Conservation (phyloP, 1,140 invertebrate genomes). For the Cardiocondyla obscurior region DNA sequence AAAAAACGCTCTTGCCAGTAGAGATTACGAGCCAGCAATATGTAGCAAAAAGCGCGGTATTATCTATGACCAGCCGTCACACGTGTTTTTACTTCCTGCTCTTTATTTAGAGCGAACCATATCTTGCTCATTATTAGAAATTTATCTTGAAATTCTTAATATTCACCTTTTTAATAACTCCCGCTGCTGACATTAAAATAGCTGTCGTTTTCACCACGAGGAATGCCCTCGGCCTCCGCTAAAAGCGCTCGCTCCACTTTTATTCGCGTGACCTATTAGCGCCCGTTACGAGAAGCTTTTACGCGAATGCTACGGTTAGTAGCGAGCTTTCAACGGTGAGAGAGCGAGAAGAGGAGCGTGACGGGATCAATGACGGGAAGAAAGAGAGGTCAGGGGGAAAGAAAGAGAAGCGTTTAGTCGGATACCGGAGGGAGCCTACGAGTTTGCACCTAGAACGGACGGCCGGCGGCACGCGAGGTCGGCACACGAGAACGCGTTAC, state of each 20-base stretch:
- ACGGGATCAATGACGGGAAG: constrained; percentile 14
- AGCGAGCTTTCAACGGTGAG: constrained; percentile 30
- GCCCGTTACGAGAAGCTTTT: constrained; percentile 2
- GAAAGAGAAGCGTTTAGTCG: constrained; percentile 46
- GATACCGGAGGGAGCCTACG: constrained; percentile 64
- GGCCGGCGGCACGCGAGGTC: constrained; percentile 82
- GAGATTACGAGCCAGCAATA: constrained; percentile 8
- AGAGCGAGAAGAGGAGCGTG: neutral
- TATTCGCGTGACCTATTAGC: constrained; percentile 52
- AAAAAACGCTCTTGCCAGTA: neutral
- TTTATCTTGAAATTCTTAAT: neutral
- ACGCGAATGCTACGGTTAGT: constrained; percentile 24
- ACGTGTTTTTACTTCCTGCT: neutral
- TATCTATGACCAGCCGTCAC: neutral
- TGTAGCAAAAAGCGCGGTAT: neutral
- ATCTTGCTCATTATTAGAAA: neutral
- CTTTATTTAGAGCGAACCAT: neutral
- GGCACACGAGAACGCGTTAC: constrained; percentile 57
- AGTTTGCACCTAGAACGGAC: constrained; percentile 80
- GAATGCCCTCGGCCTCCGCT: neutral
- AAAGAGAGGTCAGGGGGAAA: constrained; percentile 1
- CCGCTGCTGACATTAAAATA: neutral
- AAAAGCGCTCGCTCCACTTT: constrained; percentile 18
- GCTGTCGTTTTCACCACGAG: neutral
- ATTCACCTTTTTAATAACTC: neutral